Evolutionary conservation across 2,888 invertebrate species (phyloP), one percentile per base, ranked within the genome.

Genomic region (Mythimna vitellina): DNA sequence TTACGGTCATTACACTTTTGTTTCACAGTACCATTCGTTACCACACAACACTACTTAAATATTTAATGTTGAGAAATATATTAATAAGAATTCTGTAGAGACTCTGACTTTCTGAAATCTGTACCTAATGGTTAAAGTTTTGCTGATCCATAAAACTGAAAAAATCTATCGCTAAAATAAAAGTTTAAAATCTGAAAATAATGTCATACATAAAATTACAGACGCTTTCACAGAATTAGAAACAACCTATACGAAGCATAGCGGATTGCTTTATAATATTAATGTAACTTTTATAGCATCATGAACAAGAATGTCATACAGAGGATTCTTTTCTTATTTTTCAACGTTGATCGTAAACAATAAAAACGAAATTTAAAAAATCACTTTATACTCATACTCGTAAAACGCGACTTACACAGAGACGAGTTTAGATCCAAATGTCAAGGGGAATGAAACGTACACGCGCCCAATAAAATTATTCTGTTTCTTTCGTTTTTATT

Each of bases 361-460:
- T 78, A 77, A 84, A 75, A 76, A 62, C 25, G 57, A 57, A 71
- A 74, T 81, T 83, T 81, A 70, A 61, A 76, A 85, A 82, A 81
- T 84, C 80, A 80, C 82, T 85, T 80, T 69, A 56, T 71, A 67
- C 71, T 78, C 65, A 74, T 65, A 67, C 73, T 77, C 73, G 73
- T 82, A 82, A 84, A 84, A 80, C 54, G 38, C 65, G 72, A 75
- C 73, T 76, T 73, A 73, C 71, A 74, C 77, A 65, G 73, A 83
- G 73, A 83, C 71, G 76, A 80, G 72, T 76, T 83, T 65, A 78
- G 67, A 85, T 84, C 74, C 63, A 80, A 84, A 85, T 77, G 75
- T 78, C 86, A 82, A 73, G 82, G 85, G 84, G 82, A 80, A 84
- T 78, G 82, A 77, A 80, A 85, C 70, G 86, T 74, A 83, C 80